phyloP scores from a whole-genome alignment of 2,113 vertebrate species.

The Aramus guarauna region DNA sequence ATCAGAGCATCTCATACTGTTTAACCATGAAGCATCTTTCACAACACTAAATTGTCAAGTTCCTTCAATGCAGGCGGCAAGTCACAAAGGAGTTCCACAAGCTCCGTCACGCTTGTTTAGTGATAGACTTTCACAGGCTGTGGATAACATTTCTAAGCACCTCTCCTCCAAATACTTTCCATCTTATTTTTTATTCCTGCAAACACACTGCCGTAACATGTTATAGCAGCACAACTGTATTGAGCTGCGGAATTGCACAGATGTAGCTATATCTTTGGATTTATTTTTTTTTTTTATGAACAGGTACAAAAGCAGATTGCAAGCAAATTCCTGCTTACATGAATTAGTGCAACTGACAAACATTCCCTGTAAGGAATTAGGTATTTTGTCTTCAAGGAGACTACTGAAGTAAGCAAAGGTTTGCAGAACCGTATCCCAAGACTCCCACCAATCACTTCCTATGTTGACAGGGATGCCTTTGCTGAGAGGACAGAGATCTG shows the following conservation, averaged over 20 bases:
- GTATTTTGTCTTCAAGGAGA: not conserved
- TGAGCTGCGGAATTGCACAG: not conserved
- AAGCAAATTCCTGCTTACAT: not conserved
- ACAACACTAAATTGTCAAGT: not conserved
- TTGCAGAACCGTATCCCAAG: not conserved
- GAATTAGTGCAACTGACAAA: not conserved
- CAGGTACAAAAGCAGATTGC: not conserved
- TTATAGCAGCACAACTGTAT: not conserved
- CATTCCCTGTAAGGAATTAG: not conserved
- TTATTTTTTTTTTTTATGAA: not conserved
- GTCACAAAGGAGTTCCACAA: not conserved
- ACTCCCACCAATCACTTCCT: not conserved
- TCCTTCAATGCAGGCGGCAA: not conserved
- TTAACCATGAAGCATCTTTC: not conserved
- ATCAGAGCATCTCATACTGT: not conserved
- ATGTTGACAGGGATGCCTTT: not conserved
- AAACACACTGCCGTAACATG: not conserved
- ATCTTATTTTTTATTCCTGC: not conserved
- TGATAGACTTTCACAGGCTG: not conserved
- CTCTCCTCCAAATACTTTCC: not conserved
- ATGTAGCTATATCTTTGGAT: rapidly evolving
- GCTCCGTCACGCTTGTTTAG: not conserved
- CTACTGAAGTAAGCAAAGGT: not conserved
- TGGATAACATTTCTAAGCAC: not conserved
- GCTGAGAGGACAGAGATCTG: not conserved